Evolutionary conservation across 2,113 vertebrate genomes (phyloP).

Genomic region (Pterocles orientalis): DNA sequence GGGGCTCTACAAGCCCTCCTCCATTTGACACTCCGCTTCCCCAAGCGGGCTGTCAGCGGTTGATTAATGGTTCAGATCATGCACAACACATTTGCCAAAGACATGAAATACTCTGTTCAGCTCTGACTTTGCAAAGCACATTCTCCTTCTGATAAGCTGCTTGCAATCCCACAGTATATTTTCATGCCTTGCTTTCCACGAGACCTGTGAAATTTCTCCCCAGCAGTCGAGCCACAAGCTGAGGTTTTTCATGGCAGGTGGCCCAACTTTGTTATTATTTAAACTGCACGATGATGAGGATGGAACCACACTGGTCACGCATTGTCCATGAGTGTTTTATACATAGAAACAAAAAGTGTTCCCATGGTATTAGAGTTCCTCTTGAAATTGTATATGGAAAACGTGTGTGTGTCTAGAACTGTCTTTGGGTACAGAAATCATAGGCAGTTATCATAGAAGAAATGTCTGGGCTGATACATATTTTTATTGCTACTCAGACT

Average conservation of each 20-base stretch:
- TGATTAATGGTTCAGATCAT: conserved; percentile 52
- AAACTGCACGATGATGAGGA: not conserved
- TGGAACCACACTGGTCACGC: conserved; percentile 29
- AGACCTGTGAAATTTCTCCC: conserved; percentile 50
- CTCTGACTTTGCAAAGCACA: conserved; percentile 13
- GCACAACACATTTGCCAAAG: conserved; percentile 52
- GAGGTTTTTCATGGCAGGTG: conserved; percentile 38
- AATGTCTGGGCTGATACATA: not conserved
- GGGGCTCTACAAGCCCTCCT: conserved; percentile 1
- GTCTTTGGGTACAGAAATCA: not conserved
- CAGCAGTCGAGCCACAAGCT: not conserved
- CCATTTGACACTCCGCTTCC: conserved; percentile 39
- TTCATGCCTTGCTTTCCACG: not conserved
- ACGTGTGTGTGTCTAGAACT: not conserved
- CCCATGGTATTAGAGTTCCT: not conserved
- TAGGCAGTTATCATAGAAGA: not conserved
- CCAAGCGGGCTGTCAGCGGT: not conserved
- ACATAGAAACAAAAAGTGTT: not conserved
- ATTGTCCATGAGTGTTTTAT: not conserved
- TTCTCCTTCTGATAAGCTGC: conserved; percentile 9
- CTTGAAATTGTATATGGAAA: not conserved
- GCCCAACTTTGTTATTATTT: conserved; percentile 17
- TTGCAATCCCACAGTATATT: not conserved
- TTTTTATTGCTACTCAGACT: not conserved
- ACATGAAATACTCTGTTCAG: conserved; percentile 14